Base-by-base conservation (phyloP, 1,140 invertebrate species). In the Pseudomyrmex cubaensis region DNA sequence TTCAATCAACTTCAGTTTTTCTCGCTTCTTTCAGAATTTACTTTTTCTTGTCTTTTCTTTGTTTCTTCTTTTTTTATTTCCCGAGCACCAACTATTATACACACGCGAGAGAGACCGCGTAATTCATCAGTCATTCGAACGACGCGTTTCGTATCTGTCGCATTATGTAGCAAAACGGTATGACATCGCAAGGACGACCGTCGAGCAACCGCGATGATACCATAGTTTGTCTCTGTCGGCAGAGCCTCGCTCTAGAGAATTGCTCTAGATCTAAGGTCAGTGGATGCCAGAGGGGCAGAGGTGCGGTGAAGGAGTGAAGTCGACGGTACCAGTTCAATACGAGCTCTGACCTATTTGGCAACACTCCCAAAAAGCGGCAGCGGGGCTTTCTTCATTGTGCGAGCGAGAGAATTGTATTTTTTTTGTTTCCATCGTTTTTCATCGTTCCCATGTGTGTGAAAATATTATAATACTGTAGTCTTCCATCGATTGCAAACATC, bases 321-420 rank as follows among this genome's bases (percentile, higher is more conserved):
- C 78, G 85, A 66, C 54, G 64, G 50, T 85, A 75, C 50, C 63
- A 73, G 76, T 74, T 87, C 84, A 82, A 86, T 80, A 85, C 86
- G 72, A 90, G 87, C 86, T 89, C 86, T 90, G 90, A 91, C 89
- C 89, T 44, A 87, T 93, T 93, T 93, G 92, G 93, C 92, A 93
- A 54, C 63, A 90, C 91, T 93, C 90, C 92, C 90, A 85, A 92
- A 35, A 87, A 84, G 89, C 87, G 35, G 89, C 86, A 85, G 87
- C 83, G 83, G 77, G 89, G 88, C 86, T 91, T 89, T 82, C 74
- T 84, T 66, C 84, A 66, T 85, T 78, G 86, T 90, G 85, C 52
- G 73, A 59, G 75, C 63, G 64, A 35, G 64, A 35, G 48, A 7
- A 85, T 84, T 75, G 82, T 62, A 75, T 78, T 80, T 76, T 76